Evolutionary conservation across 2,797 vertebrate species (phyloP).

Genomic region (Nannoperca obscura): DNA sequence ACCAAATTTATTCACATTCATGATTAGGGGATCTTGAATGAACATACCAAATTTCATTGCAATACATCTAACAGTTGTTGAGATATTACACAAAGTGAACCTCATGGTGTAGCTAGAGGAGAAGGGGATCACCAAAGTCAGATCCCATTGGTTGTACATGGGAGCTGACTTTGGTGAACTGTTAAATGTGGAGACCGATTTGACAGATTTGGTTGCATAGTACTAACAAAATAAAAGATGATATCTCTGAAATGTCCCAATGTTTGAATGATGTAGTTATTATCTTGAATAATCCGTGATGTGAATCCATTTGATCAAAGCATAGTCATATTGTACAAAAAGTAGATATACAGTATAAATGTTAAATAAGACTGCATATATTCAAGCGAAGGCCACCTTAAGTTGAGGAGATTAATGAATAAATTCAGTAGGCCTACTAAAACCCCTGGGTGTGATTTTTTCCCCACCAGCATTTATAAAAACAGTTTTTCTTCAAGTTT

Average conservation of each 20-base stretch:
- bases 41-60: not conserved
- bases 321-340: not conserved
- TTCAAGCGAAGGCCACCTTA: slow-evolving; percentile 31
- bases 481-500: slow-evolving; percentile 38
- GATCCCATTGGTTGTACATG: not conserved
- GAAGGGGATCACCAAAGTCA: not conserved
- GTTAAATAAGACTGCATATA: not conserved
- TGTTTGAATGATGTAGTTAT: not conserved
- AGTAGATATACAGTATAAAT: too few species aligned
- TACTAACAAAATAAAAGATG: not conserved
- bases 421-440: slow-evolving; percentile 6
- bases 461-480: slow-evolving; percentile 18
- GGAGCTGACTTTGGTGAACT: too few species aligned
- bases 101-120: not conserved
- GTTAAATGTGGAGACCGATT: not conserved
- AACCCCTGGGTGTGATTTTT: slow-evolving; percentile 2
- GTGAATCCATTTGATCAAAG: not conserved
- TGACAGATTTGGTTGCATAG: not conserved
- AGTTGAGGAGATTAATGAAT: slow-evolving; percentile 12
- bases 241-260: not conserved
- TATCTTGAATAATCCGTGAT: slow-evolving; percentile 15
- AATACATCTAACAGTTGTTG: too few species aligned
- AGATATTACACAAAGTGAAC: not conserved
- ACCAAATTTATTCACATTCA: not conserved
- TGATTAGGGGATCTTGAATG: not conserved